A percentile compares a stretch with the other conserved stretches of the same genome.
Evolutionary conservation across 2,113 vertebrate species (phyloP).

Genomic region (cattle (Bos taurus)): DNA sequence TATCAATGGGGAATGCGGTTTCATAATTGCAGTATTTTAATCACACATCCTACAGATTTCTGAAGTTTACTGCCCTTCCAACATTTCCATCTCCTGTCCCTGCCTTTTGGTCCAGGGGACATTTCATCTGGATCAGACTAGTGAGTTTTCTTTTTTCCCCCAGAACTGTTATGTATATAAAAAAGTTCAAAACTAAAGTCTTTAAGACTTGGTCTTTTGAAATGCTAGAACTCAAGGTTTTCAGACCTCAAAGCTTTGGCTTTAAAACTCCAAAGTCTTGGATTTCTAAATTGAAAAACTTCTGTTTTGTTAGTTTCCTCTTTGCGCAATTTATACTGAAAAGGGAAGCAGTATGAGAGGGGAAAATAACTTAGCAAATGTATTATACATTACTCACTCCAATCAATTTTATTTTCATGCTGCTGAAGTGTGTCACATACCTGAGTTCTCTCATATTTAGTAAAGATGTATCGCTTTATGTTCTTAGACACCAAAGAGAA

Average conservation of each 20-base stretch:
- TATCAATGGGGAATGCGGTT: neutral
- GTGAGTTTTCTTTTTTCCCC: neutral
- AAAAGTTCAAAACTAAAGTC: neutral
- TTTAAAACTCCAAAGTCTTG: conserved; percentile 11
- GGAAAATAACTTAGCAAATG: neutral
- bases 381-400: neutral
- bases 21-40: neutral
- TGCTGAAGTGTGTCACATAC: neutral
- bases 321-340: neutral
- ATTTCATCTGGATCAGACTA: neutral
- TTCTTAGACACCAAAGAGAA: neutral
- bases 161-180: neutral
- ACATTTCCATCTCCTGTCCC: neutral
- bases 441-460: neutral
- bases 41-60: neutral
- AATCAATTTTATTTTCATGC: neutral
- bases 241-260: neutral
- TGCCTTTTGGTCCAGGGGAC: neutral
- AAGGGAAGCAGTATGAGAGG: neutral
- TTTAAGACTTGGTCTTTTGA: neutral
- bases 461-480: neutral
- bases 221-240: neutral
- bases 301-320: neutral
- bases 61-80: neutral
- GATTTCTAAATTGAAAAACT: neutral